Conservation (phyloP, 92 coral and sea anemone genomes). For the Paragorgia papillata region DNA sequence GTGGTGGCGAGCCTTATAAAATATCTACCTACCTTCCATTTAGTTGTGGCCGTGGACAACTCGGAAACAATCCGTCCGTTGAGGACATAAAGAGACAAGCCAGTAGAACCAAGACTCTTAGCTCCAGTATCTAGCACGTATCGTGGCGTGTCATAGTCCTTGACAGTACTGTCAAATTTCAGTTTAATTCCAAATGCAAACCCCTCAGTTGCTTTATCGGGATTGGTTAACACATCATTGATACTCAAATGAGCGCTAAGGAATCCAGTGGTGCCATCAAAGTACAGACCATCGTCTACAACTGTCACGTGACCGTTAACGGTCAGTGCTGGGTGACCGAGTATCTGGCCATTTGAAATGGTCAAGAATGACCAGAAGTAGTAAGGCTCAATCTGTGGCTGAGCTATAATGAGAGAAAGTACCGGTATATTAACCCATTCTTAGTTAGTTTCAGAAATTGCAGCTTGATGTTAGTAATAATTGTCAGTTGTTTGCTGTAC, state of each 20-base stretch:
- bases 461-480: too few species aligned
- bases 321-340: conserved; percentile 66
- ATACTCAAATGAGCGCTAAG: conserved; percentile 64
- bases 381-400: conserved; percentile 71
- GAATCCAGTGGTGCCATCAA: conserved; percentile 83
- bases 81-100: conserved; percentile 83
- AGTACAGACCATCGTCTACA: conserved; percentile 74
- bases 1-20: too few species aligned
- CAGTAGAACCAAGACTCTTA: conserved; percentile 70
- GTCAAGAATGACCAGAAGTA: conserved; percentile 83
- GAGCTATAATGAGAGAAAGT: conserved; percentile 45
- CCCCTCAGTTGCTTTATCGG: conserved; percentile 69
- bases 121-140: conserved; percentile 89
- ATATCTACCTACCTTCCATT: conserved; percentile 77
- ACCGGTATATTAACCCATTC: too few species aligned
- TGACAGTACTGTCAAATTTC: conserved; percentile 64
- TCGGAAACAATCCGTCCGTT: conserved; percentile 75
- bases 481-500: too few species aligned
- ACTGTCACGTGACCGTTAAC: conserved; percentile 73
- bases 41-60: conserved; percentile 69
- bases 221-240: conserved; percentile 67
- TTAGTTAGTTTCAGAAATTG: too few species aligned
- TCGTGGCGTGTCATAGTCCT: conserved; percentile 64
- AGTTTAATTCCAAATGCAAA: conserved; percentile 80
- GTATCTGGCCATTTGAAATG: conserved; percentile 63